These are phyloP conservation scores for Brachionus calyciflorus DNA, from an alignment of 1,140 invertebrate genomes.

Conservation along the genomic window DNA sequence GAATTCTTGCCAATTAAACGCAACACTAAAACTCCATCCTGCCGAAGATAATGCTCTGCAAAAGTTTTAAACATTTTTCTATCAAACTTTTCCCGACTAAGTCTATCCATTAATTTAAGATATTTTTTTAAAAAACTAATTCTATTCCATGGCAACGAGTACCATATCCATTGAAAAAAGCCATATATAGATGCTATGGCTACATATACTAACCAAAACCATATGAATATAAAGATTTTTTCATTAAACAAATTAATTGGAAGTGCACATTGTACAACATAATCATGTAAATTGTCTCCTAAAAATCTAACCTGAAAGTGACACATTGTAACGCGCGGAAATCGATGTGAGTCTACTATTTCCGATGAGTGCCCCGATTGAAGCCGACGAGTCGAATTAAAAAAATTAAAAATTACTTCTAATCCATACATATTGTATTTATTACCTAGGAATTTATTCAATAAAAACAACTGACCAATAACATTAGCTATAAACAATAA, in stretches of 20 bases:
- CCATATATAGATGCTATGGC: conserved; percentile 60
- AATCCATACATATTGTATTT: conserved; percentile 62
- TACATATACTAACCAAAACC: conserved; percentile 65
- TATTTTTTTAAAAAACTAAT: conserved; percentile 60
- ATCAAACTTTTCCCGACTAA: conserved; percentile 53
- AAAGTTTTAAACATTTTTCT: conserved; percentile 58
- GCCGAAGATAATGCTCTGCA: conserved; percentile 62
- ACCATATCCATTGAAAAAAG: conserved; percentile 56
- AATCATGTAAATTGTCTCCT: conserved; percentile 61
- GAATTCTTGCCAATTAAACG: conserved; percentile 63
- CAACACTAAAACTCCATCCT: conserved; percentile 63
- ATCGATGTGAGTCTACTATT: conserved; percentile 56
- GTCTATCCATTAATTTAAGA: conserved; percentile 58
- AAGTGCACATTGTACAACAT: conserved; percentile 64
- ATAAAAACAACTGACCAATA: conserved; percentile 63
- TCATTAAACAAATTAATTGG: conserved; percentile 66
- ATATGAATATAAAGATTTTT: conserved; percentile 65
- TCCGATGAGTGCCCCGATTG: not conserved
- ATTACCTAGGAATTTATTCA: conserved; percentile 63
- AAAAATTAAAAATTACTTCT: conserved; percentile 59
- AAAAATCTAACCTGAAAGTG: conserved; percentile 64
- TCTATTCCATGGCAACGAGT: conserved; percentile 51
- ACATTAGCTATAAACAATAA: conserved; percentile 63
- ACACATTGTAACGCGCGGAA: conserved; percentile 64
- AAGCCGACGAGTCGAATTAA: conserved; percentile 6